Percentiles rank a stretch among this genome's conserved stretches.
Evolutionary conservation across 2,797 vertebrate species (phyloP).

Genomic region (Lepus oiostolus): DNA sequence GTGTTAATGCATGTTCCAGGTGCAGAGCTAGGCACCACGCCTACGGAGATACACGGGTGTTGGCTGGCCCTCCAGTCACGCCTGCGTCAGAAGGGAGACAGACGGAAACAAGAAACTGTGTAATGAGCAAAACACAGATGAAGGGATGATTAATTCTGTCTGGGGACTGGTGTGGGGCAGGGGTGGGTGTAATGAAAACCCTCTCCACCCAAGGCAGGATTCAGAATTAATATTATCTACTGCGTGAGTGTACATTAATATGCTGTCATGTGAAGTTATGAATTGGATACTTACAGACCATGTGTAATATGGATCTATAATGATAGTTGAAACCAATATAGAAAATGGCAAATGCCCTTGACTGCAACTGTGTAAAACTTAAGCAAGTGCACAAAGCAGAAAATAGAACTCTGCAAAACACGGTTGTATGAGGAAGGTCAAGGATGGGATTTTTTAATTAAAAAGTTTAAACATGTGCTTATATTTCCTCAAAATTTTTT

Average conservation of each 20-base stretch:
- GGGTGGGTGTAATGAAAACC: background rate
- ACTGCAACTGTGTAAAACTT: background rate
- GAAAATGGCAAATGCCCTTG: background rate
- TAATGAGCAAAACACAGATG: background rate
- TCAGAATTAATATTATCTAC: background rate
- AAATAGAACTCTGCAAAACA: background rate
- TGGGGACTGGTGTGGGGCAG: background rate
- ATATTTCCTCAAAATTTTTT: constrained; percentile 3
- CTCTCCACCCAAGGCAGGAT: background rate
- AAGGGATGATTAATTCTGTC: background rate
- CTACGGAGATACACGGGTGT: background rate
- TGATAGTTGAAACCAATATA: constrained; percentile 28
- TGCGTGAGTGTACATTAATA: background rate
- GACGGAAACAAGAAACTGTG: background rate
- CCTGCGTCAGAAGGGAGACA: background rate
- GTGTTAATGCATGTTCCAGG: background rate
- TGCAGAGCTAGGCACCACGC: background rate
- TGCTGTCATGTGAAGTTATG: background rate
- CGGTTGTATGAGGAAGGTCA: background rate
- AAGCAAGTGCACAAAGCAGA: background rate
- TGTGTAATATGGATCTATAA: background rate
- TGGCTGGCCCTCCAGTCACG: background rate
- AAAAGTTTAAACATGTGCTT: constrained; percentile 20
- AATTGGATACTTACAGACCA: background rate
- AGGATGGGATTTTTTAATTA: background rate